These are phyloP conservation scores for Akabosia matsudoensis DNA, from an alignment of 1,140 invertebrate genomes.

Conservation along the genomic window DNA sequence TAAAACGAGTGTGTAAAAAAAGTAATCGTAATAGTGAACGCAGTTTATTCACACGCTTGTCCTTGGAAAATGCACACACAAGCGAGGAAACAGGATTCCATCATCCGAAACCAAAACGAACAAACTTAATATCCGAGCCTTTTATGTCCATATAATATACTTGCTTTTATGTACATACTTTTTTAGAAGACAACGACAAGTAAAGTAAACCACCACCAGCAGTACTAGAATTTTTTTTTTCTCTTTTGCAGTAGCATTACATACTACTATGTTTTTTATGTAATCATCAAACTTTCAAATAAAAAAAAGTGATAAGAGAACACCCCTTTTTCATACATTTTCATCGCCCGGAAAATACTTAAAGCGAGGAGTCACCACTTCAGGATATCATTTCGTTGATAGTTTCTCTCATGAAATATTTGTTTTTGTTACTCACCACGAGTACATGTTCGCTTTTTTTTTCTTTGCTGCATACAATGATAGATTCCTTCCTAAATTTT, in stretches of 20 bases:
- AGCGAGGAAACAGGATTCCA: slow-evolving; percentile 4
- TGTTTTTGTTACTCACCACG: not conserved
- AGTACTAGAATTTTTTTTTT: not conserved
- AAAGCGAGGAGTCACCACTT: no score
- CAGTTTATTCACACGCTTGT: slow-evolving; percentile 22
- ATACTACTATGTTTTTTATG: not conserved
- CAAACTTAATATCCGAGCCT: not conserved
- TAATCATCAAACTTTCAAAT: no score
- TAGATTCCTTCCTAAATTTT: slow-evolving; percentile 7
- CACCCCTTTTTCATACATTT: not conserved
- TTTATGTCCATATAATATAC: not conserved
- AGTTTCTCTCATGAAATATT: not conserved
- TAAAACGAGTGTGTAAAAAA: no score
- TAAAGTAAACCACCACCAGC: not conserved
- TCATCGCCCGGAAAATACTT: not conserved
- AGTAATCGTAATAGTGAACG: not conserved
- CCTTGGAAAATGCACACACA: slow-evolving; percentile 19
- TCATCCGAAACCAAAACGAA: slow-evolving; percentile 4
- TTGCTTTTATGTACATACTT: not conserved
- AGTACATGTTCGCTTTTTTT: no score
- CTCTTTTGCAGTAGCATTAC: not conserved
- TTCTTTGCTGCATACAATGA: slow-evolving; percentile 1
- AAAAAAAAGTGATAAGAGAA: not conserved
- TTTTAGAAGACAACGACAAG: not conserved
- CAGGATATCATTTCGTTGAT: no score